A percentile compares a stretch with the other conserved stretches of the same genome.
Conservation (phyloP, 2,888 invertebrate genomes). For the Erebia ligea region DNA sequence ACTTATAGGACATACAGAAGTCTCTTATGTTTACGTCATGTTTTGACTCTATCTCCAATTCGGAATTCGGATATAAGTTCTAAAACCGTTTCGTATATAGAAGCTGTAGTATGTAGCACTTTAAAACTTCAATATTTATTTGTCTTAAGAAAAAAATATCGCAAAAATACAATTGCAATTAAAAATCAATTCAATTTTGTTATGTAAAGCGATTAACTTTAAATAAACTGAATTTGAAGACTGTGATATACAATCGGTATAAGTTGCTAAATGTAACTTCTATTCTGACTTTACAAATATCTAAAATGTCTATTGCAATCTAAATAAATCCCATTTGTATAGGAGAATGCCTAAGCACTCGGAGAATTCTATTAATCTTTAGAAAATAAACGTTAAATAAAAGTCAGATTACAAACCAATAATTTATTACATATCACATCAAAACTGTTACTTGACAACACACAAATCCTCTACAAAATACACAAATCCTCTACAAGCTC, state of each 20-base stretch:
- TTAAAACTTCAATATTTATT: too few relatives aligned
- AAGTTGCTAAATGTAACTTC: too few relatives aligned
- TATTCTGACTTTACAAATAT: too few relatives aligned
- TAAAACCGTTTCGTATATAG: background rate
- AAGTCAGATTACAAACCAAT: slow-evolving; percentile 20
- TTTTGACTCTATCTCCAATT: background rate
- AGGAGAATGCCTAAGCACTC: background rate
- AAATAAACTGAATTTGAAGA: background rate
- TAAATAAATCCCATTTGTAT: too few relatives aligned
- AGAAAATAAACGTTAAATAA: slow-evolving; percentile 17
- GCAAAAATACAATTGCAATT: too few relatives aligned
- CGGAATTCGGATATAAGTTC: background rate
- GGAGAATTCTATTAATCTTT: background rate
- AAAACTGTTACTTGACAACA: slow-evolving; percentile 15
- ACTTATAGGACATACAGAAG: too few relatives aligned
- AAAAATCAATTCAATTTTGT: too few relatives aligned
- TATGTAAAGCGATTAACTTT: background rate
- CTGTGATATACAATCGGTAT: too few relatives aligned
- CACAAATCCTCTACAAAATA: slow-evolving; percentile 2
- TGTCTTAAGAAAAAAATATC: too few relatives aligned
- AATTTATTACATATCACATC: slow-evolving; percentile 34
- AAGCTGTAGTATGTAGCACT: background rate
- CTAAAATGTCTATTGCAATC: too few relatives aligned
- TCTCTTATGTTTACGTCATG: too few relatives aligned
- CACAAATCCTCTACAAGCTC: slow-evolving; percentile 15